phyloP scores from a whole-genome alignment of 2,113 vertebrate species.

The Myrmecophaga tridactyla region DNA sequence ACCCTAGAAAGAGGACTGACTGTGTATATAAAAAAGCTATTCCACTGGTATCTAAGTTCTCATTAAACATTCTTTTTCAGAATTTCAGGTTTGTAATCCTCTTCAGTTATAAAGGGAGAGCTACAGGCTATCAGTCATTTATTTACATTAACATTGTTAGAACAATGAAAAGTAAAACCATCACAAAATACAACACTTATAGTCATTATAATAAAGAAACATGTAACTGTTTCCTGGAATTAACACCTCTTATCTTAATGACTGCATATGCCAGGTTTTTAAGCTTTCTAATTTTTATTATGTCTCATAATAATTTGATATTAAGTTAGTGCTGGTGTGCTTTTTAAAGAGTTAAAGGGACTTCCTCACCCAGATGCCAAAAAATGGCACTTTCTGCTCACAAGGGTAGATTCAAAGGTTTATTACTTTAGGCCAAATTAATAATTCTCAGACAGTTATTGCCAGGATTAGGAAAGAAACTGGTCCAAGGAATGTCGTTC shows the following conservation, averaged over 20 bases:
- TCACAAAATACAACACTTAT: neutral
- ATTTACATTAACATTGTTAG: neutral
- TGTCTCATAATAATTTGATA: conserved; percentile 13
- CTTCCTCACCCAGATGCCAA: neutral
- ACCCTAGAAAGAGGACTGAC: neutral
- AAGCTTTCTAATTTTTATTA: neutral
- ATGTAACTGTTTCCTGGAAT: neutral
- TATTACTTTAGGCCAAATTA: neutral
- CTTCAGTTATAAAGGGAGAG: neutral
- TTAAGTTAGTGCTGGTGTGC: neutral
- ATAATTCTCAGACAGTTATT: neutral
- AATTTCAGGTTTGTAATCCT: neutral
- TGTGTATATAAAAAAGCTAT: neutral
- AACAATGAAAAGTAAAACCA: neutral
- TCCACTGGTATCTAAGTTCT: neutral
- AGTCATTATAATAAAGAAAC: neutral
- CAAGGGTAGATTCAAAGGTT: neutral
- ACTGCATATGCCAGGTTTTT: neutral
- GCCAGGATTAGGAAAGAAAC: neutral
- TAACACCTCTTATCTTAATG: neutral
- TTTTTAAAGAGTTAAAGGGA: neutral
- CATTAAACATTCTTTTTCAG: neutral
- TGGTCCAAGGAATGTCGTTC: neutral
- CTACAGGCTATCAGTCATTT: neutral
- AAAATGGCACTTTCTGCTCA: neutral